Evolutionary conservation across 2,113 vertebrate genomes (phyloP).

Genomic region (Halichoeres trimaculatus): DNA sequence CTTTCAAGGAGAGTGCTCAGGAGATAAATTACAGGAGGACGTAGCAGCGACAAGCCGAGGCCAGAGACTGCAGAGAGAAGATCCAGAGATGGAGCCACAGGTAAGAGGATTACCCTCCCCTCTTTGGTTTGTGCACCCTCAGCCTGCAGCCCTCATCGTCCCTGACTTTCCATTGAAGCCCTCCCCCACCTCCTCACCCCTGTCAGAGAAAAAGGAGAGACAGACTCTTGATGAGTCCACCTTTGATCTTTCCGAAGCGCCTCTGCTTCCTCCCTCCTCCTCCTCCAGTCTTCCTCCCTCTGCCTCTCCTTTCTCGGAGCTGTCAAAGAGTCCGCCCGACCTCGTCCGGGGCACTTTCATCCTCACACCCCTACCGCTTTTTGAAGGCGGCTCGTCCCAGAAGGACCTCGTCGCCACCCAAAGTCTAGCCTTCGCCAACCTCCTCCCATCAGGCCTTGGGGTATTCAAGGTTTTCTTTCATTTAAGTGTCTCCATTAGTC

Average conservation of each 20-base stretch:
- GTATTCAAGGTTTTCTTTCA: constrained; percentile 29
- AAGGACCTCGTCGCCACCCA: constrained; percentile 24
- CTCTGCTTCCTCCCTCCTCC: constrained; percentile 46
- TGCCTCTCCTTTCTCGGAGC: constrained; percentile 43
- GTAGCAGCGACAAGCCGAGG: not conserved
- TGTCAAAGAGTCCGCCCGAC: constrained; percentile 44
- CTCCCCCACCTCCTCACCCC: constrained; percentile 16
- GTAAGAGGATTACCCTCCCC: constrained; percentile 28
- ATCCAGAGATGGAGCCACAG: constrained; percentile 6
- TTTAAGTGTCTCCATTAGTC: constrained; percentile 47
- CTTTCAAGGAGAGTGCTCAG: constrained; percentile 17
- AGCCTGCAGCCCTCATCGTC: constrained; percentile 6
- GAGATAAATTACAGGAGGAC: constrained; percentile 18
- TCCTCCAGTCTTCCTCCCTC: constrained; percentile 32
- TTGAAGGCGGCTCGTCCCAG: constrained; percentile 8
- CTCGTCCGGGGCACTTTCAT: constrained; percentile 46
- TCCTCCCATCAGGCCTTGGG: constrained; percentile 3
- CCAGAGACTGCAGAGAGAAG: too few relatives aligned
- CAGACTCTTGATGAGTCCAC: constrained; percentile 56
- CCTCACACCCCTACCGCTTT: constrained; percentile 16
- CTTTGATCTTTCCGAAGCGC: constrained; percentile 66
- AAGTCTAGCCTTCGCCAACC: constrained; percentile 2
- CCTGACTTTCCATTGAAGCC: constrained; percentile 40
- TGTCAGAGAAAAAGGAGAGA: constrained; percentile 59
- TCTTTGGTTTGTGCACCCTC: constrained; percentile 10